phyloP scores from a whole-genome alignment of 2,888 invertebrate genomes.

The Hedya salicella region DNA sequence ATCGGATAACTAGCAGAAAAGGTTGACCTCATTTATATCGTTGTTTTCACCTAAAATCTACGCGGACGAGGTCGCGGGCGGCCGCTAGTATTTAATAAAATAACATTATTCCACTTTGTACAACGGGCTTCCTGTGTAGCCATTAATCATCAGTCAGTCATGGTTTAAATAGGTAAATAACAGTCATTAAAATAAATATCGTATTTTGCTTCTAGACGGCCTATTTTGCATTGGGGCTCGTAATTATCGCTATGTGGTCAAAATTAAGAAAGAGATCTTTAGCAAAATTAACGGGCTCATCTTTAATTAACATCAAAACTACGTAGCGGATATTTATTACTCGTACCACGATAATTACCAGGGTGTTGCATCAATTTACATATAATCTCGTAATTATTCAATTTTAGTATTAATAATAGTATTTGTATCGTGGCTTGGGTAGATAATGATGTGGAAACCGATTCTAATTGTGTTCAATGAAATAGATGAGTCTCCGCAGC shows the following conservation, averaged over 20 bases:
- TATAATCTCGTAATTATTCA: slow-evolving; percentile 20
- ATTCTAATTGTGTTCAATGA: slow-evolving; percentile 60
- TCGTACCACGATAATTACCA: slow-evolving; percentile 7
- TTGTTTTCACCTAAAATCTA: too few relatives aligned
- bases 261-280: neutral
- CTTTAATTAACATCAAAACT: neutral
- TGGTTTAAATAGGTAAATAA: too few relatives aligned
- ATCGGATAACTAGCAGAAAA: too few relatives aligned
- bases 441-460: slow-evolving; percentile 76
- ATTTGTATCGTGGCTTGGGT: slow-evolving; percentile 48
- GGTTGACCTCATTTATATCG: too few relatives aligned
- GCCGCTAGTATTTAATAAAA: too few relatives aligned
- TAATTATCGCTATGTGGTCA: neutral
- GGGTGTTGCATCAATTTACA: slow-evolving; percentile 16
- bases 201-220: too few relatives aligned
- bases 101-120: too few relatives aligned
- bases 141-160: too few relatives aligned
- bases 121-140: too few relatives aligned
- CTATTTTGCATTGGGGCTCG: too few relatives aligned
- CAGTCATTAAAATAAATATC: too few relatives aligned
- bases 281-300: neutral
- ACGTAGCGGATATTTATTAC: neutral
- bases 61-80: too few relatives aligned
- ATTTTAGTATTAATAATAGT: slow-evolving; percentile 45
- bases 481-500: slow-evolving; percentile 63